Evolutionary conservation across 2,888 invertebrate species (phyloP).

Genomic region (Dasysyrphus tricinctus): DNA sequence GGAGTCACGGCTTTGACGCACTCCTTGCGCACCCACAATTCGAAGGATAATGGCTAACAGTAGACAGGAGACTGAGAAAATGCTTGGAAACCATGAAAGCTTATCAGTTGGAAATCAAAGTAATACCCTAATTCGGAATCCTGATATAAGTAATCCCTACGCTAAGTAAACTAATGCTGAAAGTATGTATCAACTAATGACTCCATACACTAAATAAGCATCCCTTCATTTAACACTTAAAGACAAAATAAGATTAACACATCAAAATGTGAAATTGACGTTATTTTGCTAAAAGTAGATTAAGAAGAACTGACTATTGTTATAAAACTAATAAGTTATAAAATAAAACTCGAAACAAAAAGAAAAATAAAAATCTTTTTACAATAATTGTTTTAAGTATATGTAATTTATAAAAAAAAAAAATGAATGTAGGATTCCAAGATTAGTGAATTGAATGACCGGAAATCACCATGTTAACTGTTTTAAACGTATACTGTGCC

Average conservation of each 20-base stretch:
- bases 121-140: slow-evolving; percentile 81
- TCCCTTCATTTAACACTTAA: slow-evolving; percentile 55
- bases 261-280: slow-evolving; percentile 55
- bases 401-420: slow-evolving; percentile 40
- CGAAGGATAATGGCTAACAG: slow-evolving; percentile 83
- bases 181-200: slow-evolving; percentile 63
- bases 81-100: slow-evolving; percentile 80
- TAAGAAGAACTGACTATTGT: slow-evolving; percentile 76
- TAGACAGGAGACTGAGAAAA: slow-evolving; percentile 83
- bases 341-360: slow-evolving; percentile 43
- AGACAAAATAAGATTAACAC: slow-evolving; percentile 53
- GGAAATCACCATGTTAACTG: slow-evolving; percentile 53
- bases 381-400: slow-evolving; percentile 69
- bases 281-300: slow-evolving; percentile 72
- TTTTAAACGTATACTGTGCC: slow-evolving; percentile 59
- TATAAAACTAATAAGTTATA: slow-evolving; percentile 66
- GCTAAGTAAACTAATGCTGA: slow-evolving; percentile 79
- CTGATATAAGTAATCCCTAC: slow-evolving; percentile 82
- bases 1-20: slow-evolving; percentile 85
- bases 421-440: slow-evolving; percentile 35
- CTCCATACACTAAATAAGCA: slow-evolving; percentile 43
- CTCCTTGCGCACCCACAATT: slow-evolving; percentile 84
- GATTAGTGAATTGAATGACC: slow-evolving; percentile 28
- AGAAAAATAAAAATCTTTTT: slow-evolving; percentile 54
- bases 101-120: slow-evolving; percentile 80